phyloP scores from a whole-genome alignment of 2,113 vertebrate genomes.

The Zosterops lateralis region DNA sequence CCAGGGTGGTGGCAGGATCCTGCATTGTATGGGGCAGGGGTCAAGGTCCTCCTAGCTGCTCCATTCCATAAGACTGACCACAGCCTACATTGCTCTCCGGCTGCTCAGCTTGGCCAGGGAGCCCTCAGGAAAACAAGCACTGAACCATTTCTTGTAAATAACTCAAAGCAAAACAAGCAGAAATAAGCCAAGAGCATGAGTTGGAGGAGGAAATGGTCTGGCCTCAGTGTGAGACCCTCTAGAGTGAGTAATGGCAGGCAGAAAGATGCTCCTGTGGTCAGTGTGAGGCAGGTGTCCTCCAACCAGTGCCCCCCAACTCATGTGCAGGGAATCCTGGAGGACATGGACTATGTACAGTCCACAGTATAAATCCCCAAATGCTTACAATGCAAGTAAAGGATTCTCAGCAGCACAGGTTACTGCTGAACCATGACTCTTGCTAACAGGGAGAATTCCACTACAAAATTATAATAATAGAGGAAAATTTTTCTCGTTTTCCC shows the following conservation, averaged over 20 bases:
- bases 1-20: not conserved
- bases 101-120: not conserved
- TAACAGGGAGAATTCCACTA: not conserved
- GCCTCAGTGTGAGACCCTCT: not conserved
- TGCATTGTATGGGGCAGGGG: too few relatives aligned
- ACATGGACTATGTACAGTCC: not conserved
- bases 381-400: not conserved
- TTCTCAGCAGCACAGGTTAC: not conserved
- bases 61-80: not conserved
- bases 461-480: not conserved
- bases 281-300: not conserved
- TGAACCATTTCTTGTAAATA: not conserved
- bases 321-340: not conserved
- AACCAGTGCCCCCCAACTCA: not conserved
- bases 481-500: not conserved
- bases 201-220: not conserved
- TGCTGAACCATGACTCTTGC: not conserved
- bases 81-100: not conserved
- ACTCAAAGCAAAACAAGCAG: not conserved
- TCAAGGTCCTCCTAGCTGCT: not conserved
- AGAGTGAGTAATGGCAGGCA: not conserved
- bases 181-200: not conserved
- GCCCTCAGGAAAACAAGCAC: not conserved
- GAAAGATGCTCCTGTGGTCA: rapidly evolving
- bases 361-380: not conserved